These are phyloP conservation scores for Sebastes taczanowskii DNA, from an alignment of 2,797 vertebrate genomes.

Conservation along the genomic window DNA sequence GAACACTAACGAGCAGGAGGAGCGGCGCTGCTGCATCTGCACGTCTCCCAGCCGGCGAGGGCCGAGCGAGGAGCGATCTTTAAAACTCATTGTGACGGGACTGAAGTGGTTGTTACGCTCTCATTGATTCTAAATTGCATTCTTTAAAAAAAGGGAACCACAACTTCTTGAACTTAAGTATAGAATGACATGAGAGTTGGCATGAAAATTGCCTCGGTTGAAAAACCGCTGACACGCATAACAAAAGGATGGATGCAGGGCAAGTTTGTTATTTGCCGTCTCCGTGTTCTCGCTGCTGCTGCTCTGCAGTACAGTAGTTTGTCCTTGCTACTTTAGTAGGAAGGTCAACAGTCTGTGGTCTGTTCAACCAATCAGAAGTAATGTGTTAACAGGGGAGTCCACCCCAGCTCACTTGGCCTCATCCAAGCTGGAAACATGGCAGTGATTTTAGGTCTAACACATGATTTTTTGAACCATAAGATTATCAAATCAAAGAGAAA, in stretches of 20 bases:
- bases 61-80: background rate
- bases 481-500: slow-evolving; percentile 55
- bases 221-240: background rate
- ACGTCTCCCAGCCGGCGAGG: slow-evolving; percentile 6
- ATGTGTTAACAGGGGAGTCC: slow-evolving; percentile 53
- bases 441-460: slow-evolving; percentile 36
- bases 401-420: background rate
- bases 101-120: background rate
- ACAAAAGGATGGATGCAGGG: background rate
- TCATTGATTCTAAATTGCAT: background rate
- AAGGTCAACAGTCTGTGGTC: slow-evolving; percentile 57
- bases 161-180: slow-evolving; percentile 1
- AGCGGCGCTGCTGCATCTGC: slow-evolving; percentile 33
- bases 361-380: slow-evolving; percentile 56
- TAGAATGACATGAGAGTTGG: background rate
- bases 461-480: slow-evolving; percentile 30
- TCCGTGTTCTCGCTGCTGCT: background rate
- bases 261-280: background rate
- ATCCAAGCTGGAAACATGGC: slow-evolving; percentile 47
- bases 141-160: background rate
- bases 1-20: slow-evolving; percentile 35
- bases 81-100: background rate
- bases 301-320: background rate
- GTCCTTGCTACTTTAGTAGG: slow-evolving; percentile 4
- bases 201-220: background rate